phyloP scores from a whole-genome alignment of 1,140 invertebrate genomes.

The Epicauta chinensis region DNA sequence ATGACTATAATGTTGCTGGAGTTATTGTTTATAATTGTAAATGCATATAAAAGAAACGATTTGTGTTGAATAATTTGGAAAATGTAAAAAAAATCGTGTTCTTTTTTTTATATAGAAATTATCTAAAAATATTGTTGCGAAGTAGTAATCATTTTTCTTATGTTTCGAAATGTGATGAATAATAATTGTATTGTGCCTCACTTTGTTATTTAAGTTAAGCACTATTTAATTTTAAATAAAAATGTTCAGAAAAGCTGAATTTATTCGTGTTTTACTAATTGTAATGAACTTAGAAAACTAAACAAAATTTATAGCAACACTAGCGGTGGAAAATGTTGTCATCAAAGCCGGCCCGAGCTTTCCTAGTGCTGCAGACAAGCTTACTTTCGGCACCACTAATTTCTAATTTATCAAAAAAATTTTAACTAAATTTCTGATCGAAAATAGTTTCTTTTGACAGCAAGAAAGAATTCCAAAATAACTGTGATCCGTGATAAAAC shows the following conservation, averaged over 20 bases:
- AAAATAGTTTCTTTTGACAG: too few species aligned
- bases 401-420: too few species aligned
- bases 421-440: too few species aligned
- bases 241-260: conserved; percentile 28
- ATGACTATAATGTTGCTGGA: background rate
- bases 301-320: too few species aligned
- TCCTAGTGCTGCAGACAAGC: too few species aligned
- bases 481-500: too few species aligned
- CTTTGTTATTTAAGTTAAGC: conserved; percentile 41
- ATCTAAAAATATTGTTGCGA: conserved; percentile 13
- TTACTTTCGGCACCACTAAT: too few species aligned
- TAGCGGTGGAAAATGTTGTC: too few species aligned
- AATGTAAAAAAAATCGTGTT: background rate
- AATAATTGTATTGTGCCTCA: conserved; percentile 42
- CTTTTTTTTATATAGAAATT: background rate
- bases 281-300: too few species aligned
- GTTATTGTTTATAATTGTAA: background rate
- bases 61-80: background rate
- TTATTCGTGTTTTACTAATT: background rate
- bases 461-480: too few species aligned
- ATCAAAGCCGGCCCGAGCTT: too few species aligned
- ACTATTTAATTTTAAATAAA: conserved; percentile 42
- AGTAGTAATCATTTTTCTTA: conserved; percentile 17
- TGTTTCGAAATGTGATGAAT: conserved; percentile 34
- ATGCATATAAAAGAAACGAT: background rate